Conservation (phyloP, 1,140 invertebrate genomes). For the Olivierus martensii region DNA sequence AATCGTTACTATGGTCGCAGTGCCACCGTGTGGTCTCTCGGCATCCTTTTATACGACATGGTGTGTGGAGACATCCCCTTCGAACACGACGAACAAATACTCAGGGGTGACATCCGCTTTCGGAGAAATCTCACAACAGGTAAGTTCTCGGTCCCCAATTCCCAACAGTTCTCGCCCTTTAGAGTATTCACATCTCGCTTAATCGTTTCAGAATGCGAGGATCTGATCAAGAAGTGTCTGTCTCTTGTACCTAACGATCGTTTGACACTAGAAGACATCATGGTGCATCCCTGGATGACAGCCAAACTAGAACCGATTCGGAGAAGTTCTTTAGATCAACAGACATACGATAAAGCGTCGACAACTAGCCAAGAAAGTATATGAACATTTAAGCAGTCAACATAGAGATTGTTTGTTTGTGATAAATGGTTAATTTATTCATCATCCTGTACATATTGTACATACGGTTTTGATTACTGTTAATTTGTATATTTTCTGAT, state of each 20-base stretch:
- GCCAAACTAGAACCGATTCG: conserved; percentile 19
- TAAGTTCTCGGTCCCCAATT: conserved; percentile 19
- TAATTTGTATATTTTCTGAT: too few relatives aligned
- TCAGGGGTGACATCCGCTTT: conserved; percentile 37
- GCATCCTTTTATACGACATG: conserved; percentile 52
- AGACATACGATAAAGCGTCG: neutral
- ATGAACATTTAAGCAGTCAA: neutral
- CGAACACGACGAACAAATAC: conserved; percentile 48
- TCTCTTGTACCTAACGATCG: conserved; percentile 37
- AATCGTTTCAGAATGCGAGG: conserved; percentile 37
- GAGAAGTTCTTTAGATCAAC: neutral
- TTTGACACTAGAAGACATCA: conserved; percentile 40
- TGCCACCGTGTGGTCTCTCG: conserved; percentile 51
- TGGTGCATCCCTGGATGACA: conserved; percentile 43
- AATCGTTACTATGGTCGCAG: conserved; percentile 42
- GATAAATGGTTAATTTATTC: too few relatives aligned
- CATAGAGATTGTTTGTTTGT: too few relatives aligned
- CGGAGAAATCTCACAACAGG: conserved; percentile 33
- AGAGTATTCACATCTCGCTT: too few relatives aligned
- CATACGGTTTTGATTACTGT: too few relatives aligned
- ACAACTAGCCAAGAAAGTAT: neutral
- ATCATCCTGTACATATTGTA: too few relatives aligned
- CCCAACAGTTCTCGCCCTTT: too few relatives aligned
- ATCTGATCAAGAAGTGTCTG: conserved; percentile 44
- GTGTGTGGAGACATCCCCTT: conserved; percentile 55